Evolutionary conservation across 2,797 vertebrate genomes (phyloP), one percentile per base, ranked within the genome.

Genomic region (Kryptolebias ocellatus): DNA sequence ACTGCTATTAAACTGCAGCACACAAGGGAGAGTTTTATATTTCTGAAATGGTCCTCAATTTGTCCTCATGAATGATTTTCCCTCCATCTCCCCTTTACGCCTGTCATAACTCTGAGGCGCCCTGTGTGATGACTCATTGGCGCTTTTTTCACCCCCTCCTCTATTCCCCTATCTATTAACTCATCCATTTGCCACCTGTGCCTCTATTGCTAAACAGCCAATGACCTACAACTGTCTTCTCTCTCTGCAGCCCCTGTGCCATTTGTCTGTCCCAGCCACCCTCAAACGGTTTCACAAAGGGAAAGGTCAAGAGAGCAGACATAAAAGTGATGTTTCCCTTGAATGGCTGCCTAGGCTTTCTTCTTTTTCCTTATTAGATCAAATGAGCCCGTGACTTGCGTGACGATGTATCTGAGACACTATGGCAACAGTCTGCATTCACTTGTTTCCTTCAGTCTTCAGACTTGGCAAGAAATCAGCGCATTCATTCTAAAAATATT

Each of bases 61-160:
- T 81, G 79, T 85, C 66, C 70, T 74, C 64, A 57, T 84, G 84
- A 87, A 72, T 80, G 76, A 80, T 87, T 80, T 73, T 72, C 51
- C 67, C 69, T 65, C 65, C 61, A 86, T 72, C 51, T 64, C 20
- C 53, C 37, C 72, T 81, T 55, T 47, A 47, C 61, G 76, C 69
- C 58, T 11, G 16, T 81, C 80, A 80, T 86, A 87, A 83, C 79
- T 81, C 81, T 64, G 64, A 71, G 60, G 65, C 28, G 0, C 64
- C 72, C 60, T 16, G 55, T 16, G 8, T 54, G 62, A 76, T 92
- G 90, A 90, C 81, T 90, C 88, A 90, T 84, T 79, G 49, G 65
- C 44, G 37, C 74, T 77, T 66, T 53, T 69, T 67, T 73, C 58
- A 15, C 45, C 20, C 37, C 28, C 58, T 53, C 45, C 27, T 34